These are phyloP conservation scores for Himalopsyche japonica DNA, from an alignment of 2,888 invertebrate species.

Conservation along the genomic window DNA sequence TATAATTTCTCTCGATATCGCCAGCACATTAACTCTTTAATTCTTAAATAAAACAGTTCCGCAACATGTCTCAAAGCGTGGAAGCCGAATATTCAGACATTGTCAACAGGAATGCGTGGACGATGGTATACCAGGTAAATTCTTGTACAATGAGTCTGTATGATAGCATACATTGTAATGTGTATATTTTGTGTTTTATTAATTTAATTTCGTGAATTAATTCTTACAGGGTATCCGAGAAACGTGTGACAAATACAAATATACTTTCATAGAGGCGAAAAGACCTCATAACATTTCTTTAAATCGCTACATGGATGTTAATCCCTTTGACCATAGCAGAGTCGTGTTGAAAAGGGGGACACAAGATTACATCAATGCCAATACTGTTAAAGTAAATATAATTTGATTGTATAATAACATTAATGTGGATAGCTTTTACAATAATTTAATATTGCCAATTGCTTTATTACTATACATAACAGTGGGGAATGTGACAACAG, in stretches of 20 bases:
- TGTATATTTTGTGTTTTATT: conserved; percentile 17
- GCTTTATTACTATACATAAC: too few species aligned
- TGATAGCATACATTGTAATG: background rate
- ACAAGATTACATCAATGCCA: conserved; percentile 94
- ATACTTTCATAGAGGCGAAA: conserved; percentile 71
- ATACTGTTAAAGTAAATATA: conserved; percentile 72
- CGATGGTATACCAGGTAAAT: conserved; percentile 70
- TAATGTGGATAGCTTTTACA: background rate
- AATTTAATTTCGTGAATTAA: background rate
- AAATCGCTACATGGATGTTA: conserved; percentile 94
- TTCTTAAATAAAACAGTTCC: background rate
- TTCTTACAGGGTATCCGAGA: conserved; percentile 71
- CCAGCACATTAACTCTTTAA: background rate
- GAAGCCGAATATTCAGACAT: conserved; percentile 76
- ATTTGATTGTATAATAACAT: background rate
- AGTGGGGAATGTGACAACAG: background rate
- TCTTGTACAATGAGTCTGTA: conserved; percentile 40
- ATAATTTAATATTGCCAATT: background rate
- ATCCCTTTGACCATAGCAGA: conserved; percentile 93
- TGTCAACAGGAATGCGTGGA: conserved; percentile 71
- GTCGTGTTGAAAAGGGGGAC: conserved; percentile 74
- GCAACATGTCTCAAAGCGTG: conserved; percentile 45
- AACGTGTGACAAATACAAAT: conserved; percentile 67
- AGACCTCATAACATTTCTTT: conserved; percentile 77
- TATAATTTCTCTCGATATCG: background rate